Percentiles rank a stretch among this genome's conserved stretches.
phyloP scores from a whole-genome alignment of 1,140 invertebrate genomes.

The Drosophila neocordata region DNA sequence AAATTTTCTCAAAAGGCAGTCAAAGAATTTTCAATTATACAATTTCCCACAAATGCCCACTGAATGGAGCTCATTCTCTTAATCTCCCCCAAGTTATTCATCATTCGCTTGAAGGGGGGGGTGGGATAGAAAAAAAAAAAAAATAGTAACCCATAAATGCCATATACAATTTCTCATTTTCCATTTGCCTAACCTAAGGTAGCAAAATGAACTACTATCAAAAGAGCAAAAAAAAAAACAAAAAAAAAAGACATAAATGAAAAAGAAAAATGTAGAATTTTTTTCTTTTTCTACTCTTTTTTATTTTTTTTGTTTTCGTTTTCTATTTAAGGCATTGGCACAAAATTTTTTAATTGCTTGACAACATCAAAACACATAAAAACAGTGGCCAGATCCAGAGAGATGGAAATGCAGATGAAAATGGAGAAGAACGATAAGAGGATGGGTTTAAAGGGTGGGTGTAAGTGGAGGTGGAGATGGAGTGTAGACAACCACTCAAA shows the following conservation, averaged over 20 bases:
- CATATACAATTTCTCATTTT: slow-evolving; percentile 42
- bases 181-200: slow-evolving; percentile 55
- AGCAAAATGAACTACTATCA: slow-evolving; percentile 49
- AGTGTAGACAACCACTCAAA: slow-evolving; percentile 52
- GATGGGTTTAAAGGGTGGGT: slow-evolving; percentile 4
- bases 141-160: slow-evolving; percentile 60
- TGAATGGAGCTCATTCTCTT: background rate
- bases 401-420: background rate
- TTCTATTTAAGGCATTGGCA: slow-evolving; percentile 68
- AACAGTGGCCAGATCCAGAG: slow-evolving; percentile 11
- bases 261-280: background rate
- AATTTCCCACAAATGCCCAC: slow-evolving; percentile 14
- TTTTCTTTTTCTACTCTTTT: background rate
- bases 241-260: slow-evolving; percentile 15
- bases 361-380: slow-evolving; percentile 67
- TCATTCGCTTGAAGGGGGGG: background rate
- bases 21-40: slow-evolving; percentile 45
- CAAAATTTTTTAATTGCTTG: slow-evolving; percentile 75
- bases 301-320: background rate
- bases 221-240: slow-evolving; percentile 39
- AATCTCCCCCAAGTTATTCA: slow-evolving; percentile 18
- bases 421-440: background rate
- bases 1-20: slow-evolving; percentile 17
- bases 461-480: slow-evolving; percentile 15
- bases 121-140: background rate